These are phyloP conservation scores for Scatophagus argus DNA, from an alignment of 2,113 vertebrate species.

Conservation along the genomic window DNA sequence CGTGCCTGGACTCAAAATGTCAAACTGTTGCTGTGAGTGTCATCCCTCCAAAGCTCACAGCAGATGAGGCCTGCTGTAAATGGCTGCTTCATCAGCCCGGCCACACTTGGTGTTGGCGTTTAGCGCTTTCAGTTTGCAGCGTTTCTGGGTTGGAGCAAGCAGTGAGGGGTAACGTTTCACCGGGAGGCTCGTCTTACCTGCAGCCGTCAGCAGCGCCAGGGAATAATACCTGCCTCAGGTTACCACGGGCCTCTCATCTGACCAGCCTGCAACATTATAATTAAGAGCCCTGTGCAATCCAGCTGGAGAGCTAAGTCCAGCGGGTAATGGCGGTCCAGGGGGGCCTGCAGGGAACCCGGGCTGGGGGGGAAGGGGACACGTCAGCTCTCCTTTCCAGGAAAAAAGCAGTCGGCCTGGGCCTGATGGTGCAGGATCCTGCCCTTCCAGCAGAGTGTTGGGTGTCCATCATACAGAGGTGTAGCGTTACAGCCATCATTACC, in stretches of 20 bases:
- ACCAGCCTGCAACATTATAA: slow-evolving; percentile 69
- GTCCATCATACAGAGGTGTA: slow-evolving; percentile 65
- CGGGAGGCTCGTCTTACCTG: slow-evolving; percentile 78
- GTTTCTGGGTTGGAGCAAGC: slow-evolving; percentile 53
- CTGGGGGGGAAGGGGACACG: slow-evolving; percentile 10
- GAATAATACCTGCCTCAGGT: slow-evolving; percentile 78
- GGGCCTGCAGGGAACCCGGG: slow-evolving; percentile 37
- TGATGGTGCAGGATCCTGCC: slow-evolving; percentile 49
- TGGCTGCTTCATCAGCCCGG: slow-evolving; percentile 15
- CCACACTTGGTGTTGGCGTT: slow-evolving; percentile 33
- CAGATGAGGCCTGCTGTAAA: not conserved
- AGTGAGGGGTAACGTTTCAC: slow-evolving; percentile 74
- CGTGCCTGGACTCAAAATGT: not conserved
- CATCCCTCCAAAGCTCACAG: not conserved
- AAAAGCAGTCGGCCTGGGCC: slow-evolving; percentile 20
- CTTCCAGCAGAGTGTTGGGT: slow-evolving; percentile 62
- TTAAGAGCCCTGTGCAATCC: slow-evolving; percentile 58
- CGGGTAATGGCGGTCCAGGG: slow-evolving; percentile 53
- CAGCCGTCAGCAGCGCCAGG: slow-evolving; percentile 64
- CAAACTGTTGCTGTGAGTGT: not conserved
- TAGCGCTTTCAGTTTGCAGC: slow-evolving; percentile 73
- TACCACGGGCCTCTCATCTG: slow-evolving; percentile 77
- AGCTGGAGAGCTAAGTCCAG: slow-evolving; percentile 61
- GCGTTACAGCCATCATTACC: slow-evolving; percentile 66
- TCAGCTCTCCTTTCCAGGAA: slow-evolving; percentile 61